Conservation (phyloP, 2,888 invertebrate genomes). For the Mimas tiliae region DNA sequence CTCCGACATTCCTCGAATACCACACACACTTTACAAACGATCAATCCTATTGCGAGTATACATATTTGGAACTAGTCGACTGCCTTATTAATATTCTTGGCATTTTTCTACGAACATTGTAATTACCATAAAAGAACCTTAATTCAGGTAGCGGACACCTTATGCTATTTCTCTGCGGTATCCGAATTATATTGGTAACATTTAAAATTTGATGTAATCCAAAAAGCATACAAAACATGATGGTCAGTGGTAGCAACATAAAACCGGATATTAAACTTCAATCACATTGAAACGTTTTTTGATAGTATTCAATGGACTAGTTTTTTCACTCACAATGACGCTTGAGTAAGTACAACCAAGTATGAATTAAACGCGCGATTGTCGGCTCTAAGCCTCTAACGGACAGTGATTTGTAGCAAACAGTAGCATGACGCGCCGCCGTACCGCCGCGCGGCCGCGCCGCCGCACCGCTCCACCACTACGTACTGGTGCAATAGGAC, state of each 20-base stretch:
- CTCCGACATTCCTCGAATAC: slow-evolving; percentile 20
- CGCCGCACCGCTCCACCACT: neutral
- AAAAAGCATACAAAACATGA: neutral
- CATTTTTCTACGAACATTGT: neutral
- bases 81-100: neutral
- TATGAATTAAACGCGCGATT: slow-evolving; percentile 55
- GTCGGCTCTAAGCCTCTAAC: slow-evolving; percentile 57
- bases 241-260: neutral
- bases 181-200: neutral
- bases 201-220: neutral
- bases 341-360: slow-evolving; percentile 62
- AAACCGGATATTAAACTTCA: slow-evolving; percentile 8
- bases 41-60: neutral
- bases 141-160: neutral
- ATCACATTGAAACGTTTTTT: slow-evolving; percentile 38
- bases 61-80: neutral
- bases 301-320: slow-evolving; percentile 58
- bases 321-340: slow-evolving; percentile 55
- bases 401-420: slow-evolving; percentile 53
- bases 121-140: neutral
- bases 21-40: slow-evolving; percentile 8
- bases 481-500: slow-evolving; percentile 45
- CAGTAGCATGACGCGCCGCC: slow-evolving; percentile 32
- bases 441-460: neutral
- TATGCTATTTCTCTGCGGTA: neutral